These are phyloP conservation scores for Kobus ellipsiprymnus DNA, from an alignment of 2,113 vertebrate genomes.

Conservation along the genomic window DNA sequence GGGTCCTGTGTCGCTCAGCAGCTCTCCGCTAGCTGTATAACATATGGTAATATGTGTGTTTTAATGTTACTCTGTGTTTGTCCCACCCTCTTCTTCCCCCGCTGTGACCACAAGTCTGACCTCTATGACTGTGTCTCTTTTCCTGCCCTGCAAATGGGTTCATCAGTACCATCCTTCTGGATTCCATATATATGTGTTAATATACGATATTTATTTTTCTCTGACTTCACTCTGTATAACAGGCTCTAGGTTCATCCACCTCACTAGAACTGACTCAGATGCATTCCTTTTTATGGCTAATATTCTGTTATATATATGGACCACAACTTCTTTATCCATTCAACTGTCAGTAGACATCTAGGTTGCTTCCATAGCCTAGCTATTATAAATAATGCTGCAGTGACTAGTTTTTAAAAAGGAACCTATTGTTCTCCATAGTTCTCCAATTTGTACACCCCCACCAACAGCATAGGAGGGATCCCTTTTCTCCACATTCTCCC, in stretches of 20 bases:
- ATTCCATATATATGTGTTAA: background rate
- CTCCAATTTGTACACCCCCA: background rate
- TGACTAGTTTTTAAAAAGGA: background rate
- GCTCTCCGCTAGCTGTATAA: background rate
- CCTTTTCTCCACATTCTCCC: background rate
- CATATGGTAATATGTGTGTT: background rate
- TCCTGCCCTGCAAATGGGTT: background rate
- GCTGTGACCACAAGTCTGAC: background rate
- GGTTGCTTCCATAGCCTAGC: background rate
- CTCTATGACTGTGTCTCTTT: background rate
- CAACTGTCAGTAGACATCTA: background rate
- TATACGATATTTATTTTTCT: background rate
- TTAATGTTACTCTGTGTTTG: background rate
- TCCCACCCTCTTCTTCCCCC: background rate
- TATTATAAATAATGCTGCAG: background rate
- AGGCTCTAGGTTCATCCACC: background rate
- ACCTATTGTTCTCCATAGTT: background rate
- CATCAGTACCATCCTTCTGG: background rate
- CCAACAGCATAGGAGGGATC: background rate
- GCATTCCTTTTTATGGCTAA: background rate
- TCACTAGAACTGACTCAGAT: background rate
- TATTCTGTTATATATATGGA: background rate
- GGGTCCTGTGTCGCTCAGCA: background rate
- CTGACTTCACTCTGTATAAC: background rate
- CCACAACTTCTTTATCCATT: background rate